Evolutionary conservation across 2,888 invertebrate genomes (phyloP).

Genomic region (Dynastes hyllus): DNA sequence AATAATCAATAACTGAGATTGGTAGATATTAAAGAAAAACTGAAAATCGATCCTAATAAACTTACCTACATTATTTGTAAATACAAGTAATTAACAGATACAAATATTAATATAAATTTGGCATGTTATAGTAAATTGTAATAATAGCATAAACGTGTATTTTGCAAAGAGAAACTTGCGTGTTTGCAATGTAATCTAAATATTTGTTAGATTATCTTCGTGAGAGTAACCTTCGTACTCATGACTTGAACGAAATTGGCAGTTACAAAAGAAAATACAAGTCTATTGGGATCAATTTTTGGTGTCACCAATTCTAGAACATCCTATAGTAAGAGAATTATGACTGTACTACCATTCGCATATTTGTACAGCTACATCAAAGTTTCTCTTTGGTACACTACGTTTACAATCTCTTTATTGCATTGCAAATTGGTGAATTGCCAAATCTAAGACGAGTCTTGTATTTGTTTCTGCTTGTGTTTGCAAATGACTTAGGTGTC

Average conservation of each 20-base stretch:
- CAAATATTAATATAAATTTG: slow-evolving; percentile 2
- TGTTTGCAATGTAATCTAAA: neutral
- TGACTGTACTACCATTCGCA: no score
- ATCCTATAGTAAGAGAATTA: slow-evolving; percentile 5
- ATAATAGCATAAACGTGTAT: slow-evolving; percentile 7
- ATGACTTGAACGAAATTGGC: neutral
- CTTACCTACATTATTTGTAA: slow-evolving; percentile 7
- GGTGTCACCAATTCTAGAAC: slow-evolving; percentile 6
- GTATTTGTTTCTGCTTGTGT: slow-evolving; percentile 10
- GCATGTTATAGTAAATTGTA: neutral
- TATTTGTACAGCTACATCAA: neutral
- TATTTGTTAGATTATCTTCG: neutral
- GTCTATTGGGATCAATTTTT: slow-evolving; percentile 41
- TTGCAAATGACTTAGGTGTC: neutral
- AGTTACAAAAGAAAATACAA: neutral
- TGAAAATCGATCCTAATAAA: slow-evolving; percentile 38
- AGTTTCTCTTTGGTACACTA: slow-evolving; percentile 31
- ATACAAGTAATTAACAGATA: slow-evolving; percentile 14
- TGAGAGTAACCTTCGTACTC: neutral
- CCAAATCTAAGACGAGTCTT: slow-evolving; percentile 22
- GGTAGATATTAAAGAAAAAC: neutral
- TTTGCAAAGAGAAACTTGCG: slow-evolving; percentile 17
- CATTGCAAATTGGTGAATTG: neutral
- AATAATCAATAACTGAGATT: neutral
- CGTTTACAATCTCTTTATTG: neutral